phyloP scores from a whole-genome alignment of 2,113 vertebrate genomes.

The Barnardius zonarius region DNA sequence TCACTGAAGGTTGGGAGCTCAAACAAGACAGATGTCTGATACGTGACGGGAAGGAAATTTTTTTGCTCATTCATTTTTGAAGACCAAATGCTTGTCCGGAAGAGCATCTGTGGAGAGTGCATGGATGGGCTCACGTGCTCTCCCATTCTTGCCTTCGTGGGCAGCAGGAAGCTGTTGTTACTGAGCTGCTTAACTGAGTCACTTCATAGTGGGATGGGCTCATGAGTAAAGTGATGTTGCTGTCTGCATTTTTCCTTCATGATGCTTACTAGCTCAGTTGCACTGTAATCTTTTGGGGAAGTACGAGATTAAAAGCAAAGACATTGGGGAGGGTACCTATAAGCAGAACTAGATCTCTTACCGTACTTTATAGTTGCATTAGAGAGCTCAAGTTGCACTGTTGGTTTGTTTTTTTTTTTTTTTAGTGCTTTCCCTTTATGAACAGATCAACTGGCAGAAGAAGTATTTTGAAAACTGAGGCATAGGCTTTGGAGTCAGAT shows the following conservation, averaged over 20 bases:
- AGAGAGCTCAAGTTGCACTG: neutral
- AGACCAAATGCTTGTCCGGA: neutral
- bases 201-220: neutral
- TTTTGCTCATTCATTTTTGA: neutral
- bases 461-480: neutral
- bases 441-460: neutral
- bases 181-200: constrained; percentile 33
- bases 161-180: constrained; percentile 22
- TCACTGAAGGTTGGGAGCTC: neutral
- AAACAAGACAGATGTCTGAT: neutral
- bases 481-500: neutral
- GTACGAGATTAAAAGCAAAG: neutral
- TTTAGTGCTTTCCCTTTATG: neutral
- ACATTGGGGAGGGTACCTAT: neutral
- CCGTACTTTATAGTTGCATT: neutral
- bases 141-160: neutral
- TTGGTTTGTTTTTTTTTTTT: neutral
- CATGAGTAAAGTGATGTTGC: neutral
- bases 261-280: neutral
- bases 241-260: neutral
- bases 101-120: neutral
- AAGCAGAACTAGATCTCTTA: neutral
- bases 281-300: neutral
- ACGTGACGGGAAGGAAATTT: neutral
- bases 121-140: neutral